These are phyloP conservation scores for Phylloscopus trochilus DNA, from an alignment of 2,113 vertebrate genomes.

Conservation along the genomic window DNA sequence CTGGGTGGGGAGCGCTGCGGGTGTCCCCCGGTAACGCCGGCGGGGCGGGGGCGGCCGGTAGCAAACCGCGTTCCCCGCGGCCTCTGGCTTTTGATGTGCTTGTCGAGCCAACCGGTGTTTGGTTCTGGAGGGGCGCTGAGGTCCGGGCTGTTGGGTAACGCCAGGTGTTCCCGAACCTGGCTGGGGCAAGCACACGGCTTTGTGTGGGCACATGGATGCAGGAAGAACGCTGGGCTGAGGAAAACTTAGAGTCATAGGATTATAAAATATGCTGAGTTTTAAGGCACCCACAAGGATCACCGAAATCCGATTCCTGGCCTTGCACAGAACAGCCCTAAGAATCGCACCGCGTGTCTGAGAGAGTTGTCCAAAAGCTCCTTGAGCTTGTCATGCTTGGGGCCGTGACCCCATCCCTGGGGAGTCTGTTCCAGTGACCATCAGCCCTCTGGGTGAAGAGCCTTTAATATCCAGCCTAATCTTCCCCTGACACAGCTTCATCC, in stretches of 20 bases:
- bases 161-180: rapidly evolving
- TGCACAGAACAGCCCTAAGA: background rate
- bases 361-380: background rate
- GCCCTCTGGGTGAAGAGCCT: background rate
- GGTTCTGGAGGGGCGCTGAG: background rate
- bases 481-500: background rate
- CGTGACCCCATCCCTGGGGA: background rate
- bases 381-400: background rate
- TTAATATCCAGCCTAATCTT: background rate
- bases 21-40: background rate
- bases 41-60: background rate
- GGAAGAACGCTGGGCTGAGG: background rate
- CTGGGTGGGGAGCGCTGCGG: background rate
- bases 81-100: background rate
- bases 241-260: no score
- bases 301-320: background rate
- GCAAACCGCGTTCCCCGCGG: background rate
- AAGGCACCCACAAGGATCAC: no score
- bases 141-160: no score
- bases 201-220: rapidly evolving
- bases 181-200: rapidly evolving
- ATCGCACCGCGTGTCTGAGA: no score
- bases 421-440: background rate
- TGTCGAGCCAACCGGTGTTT: background rate
- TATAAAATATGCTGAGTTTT: background rate